Base-by-base conservation (phyloP, 1,140 invertebrate genomes). In the Brachionus paranguensis region DNA sequence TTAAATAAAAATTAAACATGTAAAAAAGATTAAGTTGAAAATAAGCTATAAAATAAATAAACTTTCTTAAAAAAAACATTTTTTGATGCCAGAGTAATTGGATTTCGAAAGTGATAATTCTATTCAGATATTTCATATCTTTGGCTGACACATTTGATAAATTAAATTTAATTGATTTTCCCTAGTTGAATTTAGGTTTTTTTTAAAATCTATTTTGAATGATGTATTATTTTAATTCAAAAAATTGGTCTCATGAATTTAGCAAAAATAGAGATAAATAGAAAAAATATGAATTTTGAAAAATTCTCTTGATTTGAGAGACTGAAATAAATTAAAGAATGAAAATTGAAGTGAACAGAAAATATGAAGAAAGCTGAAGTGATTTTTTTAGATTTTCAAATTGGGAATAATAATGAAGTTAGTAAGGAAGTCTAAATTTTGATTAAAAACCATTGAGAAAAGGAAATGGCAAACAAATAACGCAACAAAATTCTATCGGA, bases 351-450 rank as follows among this genome's bases (percentile, higher is more conserved):
- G 20, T 20, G n/a, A 60, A 60, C 53, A 60, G 47, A 53, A 60
- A 20, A 8, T 60, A 60, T 17, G 53, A 55, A 60, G 20, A 60
- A 60, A 5, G 20, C 10, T 60, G 53, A 60, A 60, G 53, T 60
- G 53, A 60, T 60, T 60, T 60, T n/a, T 60, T 60, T 20, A 10
- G 17, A 60, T 60, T 60, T 60, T 60, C 17, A 60, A 20, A 20
- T 17, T 60, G 53, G 17, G 53, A 60, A 60, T 60, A 37, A 37
- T 37, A 60, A 60, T 60, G 53, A 68, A 68, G 33, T 68, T 68
- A 68, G 65, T 33, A 33, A 68, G 33, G 65, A 68, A 68, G 65
- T 41, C 33, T 68, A 78, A 47, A 78, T 78, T 78, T 47, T 78
- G 29, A 78, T 78, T 78, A 41, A 41, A 78, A 41, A 55, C 41